Conservation (phyloP, 2,797 vertebrate species). For the Bryconaethiops microstoma region DNA sequence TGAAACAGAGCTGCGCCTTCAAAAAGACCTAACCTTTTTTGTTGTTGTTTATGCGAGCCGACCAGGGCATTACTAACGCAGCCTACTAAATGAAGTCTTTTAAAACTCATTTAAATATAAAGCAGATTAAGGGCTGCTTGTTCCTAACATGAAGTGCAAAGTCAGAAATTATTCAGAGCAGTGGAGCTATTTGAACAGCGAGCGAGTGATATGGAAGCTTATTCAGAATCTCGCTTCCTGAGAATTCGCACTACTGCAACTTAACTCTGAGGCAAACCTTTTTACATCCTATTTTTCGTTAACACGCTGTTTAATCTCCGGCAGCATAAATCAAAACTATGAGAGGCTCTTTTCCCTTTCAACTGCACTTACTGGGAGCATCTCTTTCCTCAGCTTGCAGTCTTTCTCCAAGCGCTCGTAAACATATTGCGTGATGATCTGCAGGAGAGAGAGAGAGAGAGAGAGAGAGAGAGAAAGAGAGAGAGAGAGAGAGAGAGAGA, state of each 20-base stretch:
- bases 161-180: constrained; percentile 15
- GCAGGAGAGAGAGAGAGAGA: constrained; percentile 54
- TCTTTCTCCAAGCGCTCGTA: constrained; percentile 93
- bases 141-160: constrained; percentile 29
- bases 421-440: constrained; percentile 97
- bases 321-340: constrained; percentile 67
- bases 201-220: constrained; percentile 45
- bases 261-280: constrained; percentile 61
- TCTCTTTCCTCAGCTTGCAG: constrained; percentile 92
- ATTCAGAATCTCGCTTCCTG: constrained; percentile 61
- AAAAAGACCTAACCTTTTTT: constrained; percentile 67
- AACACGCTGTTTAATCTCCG: constrained; percentile 73
- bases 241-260: constrained; percentile 69
- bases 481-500: constrained; percentile 47
- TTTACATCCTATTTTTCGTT: constrained; percentile 72
- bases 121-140: constrained; percentile 74
- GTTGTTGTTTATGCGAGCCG: constrained; percentile 67
- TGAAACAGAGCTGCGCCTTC: constrained; percentile 65
- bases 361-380: constrained; percentile 88
- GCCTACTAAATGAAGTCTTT: constrained; percentile 67
- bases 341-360: constrained; percentile 59
- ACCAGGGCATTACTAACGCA: constrained; percentile 66
- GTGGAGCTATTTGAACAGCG: constrained; percentile 2
- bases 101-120: constrained; percentile 73
- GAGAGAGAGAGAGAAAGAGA: constrained; percentile 45